A percentile compares a stretch with the other conserved stretches of the same genome.
These are phyloP conservation scores for Aethina tumida DNA, from an alignment of 1,140 invertebrate species.

Conservation along the genomic window DNA sequence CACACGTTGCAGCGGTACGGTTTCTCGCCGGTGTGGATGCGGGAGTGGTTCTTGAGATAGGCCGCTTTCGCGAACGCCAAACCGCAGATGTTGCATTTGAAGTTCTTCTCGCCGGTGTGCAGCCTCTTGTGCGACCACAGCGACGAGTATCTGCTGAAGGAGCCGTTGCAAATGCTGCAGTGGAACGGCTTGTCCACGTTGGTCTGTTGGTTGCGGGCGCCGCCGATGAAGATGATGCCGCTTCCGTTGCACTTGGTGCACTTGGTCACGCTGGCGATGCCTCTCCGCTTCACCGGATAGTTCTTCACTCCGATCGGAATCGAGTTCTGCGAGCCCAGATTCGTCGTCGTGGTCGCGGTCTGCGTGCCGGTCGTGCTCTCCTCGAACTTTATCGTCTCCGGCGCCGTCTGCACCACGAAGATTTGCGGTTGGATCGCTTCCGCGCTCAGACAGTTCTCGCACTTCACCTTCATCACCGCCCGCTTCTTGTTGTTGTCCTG, in stretches of 20 bases:
- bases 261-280: constrained; percentile 70
- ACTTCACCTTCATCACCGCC: constrained; percentile 35
- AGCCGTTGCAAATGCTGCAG: constrained; percentile 77
- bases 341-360: constrained; percentile 31
- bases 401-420: constrained; percentile 43
- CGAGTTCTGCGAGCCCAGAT: constrained; percentile 41
- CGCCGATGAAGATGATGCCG: constrained; percentile 72
- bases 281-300: constrained; percentile 73
- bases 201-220: constrained; percentile 39
- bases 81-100: constrained; percentile 86
- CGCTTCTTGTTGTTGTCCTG: constrained; percentile 36
- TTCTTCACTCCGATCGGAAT: constrained; percentile 39
- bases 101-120: constrained; percentile 80
- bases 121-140: constrained; percentile 77
- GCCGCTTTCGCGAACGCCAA: constrained; percentile 86
- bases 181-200: constrained; percentile 72
- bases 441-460: constrained; percentile 33
- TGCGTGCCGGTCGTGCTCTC: constrained; percentile 33
- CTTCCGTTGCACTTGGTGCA: constrained; percentile 81
- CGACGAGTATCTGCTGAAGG: constrained; percentile 73
- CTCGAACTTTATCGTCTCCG: constrained; percentile 50
- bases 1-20: constrained; percentile 78
- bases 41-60: constrained; percentile 84
- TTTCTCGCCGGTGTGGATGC: constrained; percentile 71
- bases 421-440: constrained; percentile 42